These are phyloP conservation scores for Mormyrops attenuatus DNA, from an alignment of 2,797 vertebrate genomes.

Conservation along the genomic window DNA sequence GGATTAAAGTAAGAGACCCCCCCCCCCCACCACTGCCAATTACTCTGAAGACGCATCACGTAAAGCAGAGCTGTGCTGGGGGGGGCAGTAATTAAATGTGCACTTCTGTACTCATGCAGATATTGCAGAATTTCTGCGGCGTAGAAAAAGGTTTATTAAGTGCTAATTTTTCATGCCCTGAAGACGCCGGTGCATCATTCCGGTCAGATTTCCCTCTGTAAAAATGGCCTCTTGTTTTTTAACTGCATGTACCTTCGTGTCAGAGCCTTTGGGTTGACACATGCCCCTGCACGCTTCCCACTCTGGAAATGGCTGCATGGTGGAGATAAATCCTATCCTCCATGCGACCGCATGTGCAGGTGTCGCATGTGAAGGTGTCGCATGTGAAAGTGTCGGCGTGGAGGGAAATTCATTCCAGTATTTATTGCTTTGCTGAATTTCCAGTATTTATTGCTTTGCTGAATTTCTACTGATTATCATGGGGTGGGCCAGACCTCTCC, in stretches of 20 bases:
- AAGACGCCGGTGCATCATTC: neutral
- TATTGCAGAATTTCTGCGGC: neutral
- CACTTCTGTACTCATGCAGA: neutral
- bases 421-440: conserved; percentile 53
- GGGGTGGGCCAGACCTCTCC: conserved; percentile 30
- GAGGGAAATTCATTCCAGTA: conserved; percentile 57
- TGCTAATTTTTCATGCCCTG: neutral
- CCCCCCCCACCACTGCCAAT: neutral
- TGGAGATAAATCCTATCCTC: neutral
- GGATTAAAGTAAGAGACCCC: conserved; percentile 15
- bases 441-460: conserved; percentile 56
- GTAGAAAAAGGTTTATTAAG: neutral
- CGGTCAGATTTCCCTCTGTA: neutral
- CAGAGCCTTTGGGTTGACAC: neutral
- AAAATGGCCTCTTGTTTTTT: neutral
- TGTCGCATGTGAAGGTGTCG: neutral
- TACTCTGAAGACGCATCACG: conserved; percentile 10
- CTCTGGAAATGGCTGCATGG: neutral
- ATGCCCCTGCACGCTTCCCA: neutral
- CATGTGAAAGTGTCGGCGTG: conserved; percentile 24
- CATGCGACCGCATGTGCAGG: neutral
- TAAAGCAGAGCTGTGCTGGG: neutral
- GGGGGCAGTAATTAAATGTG: conserved; percentile 3
- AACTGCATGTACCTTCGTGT: conserved; percentile 4
- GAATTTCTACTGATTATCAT: conserved; percentile 66